Evolutionary conservation across 2,888 invertebrate species (phyloP).

Genomic region (Acrobasis suavella): DNA sequence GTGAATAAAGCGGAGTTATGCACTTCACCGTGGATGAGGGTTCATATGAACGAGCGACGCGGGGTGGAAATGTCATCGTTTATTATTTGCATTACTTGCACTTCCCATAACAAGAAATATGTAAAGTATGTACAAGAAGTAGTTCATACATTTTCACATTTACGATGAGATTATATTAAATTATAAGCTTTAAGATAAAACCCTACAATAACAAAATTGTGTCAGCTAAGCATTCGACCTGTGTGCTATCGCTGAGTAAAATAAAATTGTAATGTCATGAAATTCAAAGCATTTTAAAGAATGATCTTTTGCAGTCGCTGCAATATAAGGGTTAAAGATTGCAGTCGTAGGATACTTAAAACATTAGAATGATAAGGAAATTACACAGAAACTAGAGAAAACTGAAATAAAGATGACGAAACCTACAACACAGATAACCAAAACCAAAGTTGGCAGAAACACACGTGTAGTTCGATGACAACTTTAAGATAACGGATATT

Average conservation of each 20-base stretch:
- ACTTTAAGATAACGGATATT: constrained; percentile 14
- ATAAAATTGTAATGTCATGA: no score
- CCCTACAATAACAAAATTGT: no score
- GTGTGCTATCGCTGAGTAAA: no score
- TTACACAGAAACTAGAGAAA: not conserved
- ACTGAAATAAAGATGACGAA: not conserved
- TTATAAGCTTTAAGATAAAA: no score
- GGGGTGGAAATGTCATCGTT: constrained; percentile 42
- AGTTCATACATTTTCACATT: no score
- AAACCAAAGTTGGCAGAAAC: not conserved
- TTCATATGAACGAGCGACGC: constrained; percentile 35
- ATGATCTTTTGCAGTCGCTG: no score
- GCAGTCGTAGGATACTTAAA: no score
- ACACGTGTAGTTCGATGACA: not conserved
- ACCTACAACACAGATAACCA: not conserved
- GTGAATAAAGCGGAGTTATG: constrained; percentile 59
- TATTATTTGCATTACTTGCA: constrained; percentile 48
- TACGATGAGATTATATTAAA: no score
- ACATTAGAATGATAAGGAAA: no score
- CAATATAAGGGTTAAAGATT: no score
- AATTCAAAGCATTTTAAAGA: no score
- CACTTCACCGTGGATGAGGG: constrained; percentile 51
- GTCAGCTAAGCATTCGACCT: no score
- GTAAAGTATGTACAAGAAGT: not conserved
- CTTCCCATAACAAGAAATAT: constrained; percentile 30